Evolutionary conservation across 2,113 vertebrate genomes (phyloP), one percentile per base, ranked within the genome.

Genomic region (Orthonyx spaldingii): DNA sequence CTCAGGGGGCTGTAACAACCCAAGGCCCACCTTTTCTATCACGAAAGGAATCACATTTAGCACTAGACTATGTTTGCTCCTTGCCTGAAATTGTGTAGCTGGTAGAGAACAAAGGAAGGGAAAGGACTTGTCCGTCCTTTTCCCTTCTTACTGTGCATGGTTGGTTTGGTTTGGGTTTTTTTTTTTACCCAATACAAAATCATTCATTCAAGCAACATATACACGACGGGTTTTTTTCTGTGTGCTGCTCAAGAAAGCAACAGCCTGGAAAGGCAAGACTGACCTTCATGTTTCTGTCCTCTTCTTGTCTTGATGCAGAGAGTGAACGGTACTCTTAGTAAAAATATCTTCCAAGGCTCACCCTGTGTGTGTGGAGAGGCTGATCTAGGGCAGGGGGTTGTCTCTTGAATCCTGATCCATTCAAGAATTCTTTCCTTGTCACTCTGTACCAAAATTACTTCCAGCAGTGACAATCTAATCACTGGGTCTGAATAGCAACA

Each of bases 361-460:
- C 2, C 11, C 16, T 0, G 0, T 22, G 10, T 21, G 6, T 0
- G 0, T 59, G 47, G 18, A 87, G 41, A 69, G 18, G n/a, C 53
- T 57, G 20, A 59, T 63, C 19, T 41, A 70, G 24, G 33, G 33
- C 35, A 82, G n/a, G 6, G 6, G 2, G 2, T 35, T 78, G 42
- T 79, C 35, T 76, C 27, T 74, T 75, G 37, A 39, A 87, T 44
- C 6, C 30, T 35, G 47, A 55, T 74, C 55, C 8, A 37, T 78
- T 93, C 27, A 56, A 52, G 60, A 89, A 55, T 76, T 76, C 19
- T 79, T n/a, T 74, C 30, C 27, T 57, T 57, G 42, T n/a, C 30
- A 18, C 50, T 89, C 41, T 63, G 27, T 35, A 64, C 71, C 64
- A 77, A 79, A 89, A 69, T 74, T 78, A 47, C 37, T 66, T 53